Evolutionary conservation across 2,113 vertebrate genomes (phyloP), one percentile per base, ranked within the genome.

Genomic region (Myanophis thanlyinensis): DNA sequence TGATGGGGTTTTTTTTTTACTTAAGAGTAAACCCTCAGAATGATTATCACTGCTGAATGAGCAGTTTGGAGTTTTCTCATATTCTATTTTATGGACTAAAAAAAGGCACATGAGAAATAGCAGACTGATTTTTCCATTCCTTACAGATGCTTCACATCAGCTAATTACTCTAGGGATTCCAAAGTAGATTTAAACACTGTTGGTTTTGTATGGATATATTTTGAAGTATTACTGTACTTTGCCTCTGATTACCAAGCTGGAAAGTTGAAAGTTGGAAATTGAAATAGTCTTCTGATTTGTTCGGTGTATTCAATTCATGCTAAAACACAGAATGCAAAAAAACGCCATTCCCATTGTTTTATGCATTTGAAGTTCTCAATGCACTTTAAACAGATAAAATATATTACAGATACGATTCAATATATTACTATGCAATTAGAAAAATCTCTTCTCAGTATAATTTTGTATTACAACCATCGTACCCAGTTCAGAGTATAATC

Each of bases 181-280:
- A 96, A 97, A 91, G 95, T 97, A 97, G 95, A 96, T 95, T 97
- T 96, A 96, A 96, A 96, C 94, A 96, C 97, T 53, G 85, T 96
- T 94, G 94, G 92, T 94, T 97, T 96, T 95, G 5, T 94, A 93
- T 87, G 80, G 1, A 20, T 89, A 62, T 90, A 54, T 88, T 96
- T 90, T 88, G 93, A 96, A 94, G 92, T 94, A 95, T 95, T 97
- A 93, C 96, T 97, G 93, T 94, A 95, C 95, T 96, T 97, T 94
- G 95, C 96, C 93, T 97, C 95, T 93, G 95, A 94, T 96, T 94
- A 96, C 95, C 92, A 97, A 96, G 95, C 96, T 97, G 95, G 96
- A 97, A 97, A 94, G 87, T 48, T 67, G 89, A 96, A 93, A 86
- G 85, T 54, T 89, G 62, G 15, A 80, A 80, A 20, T 40, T 80